These are phyloP conservation scores for Rotaria sp. DNA, from an alignment of 2,888 invertebrate species.

Conservation along the genomic window DNA sequence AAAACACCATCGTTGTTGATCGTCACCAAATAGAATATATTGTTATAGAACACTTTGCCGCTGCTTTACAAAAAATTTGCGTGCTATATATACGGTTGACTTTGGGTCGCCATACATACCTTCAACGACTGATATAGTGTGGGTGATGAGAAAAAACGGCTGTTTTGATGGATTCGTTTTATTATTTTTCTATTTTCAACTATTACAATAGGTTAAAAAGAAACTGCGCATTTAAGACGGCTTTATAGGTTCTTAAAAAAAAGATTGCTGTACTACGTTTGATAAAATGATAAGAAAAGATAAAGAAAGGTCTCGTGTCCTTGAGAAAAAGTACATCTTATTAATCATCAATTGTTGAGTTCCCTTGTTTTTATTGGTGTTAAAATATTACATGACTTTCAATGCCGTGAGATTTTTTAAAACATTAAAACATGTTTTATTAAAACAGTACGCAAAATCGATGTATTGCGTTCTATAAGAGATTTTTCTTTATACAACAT, in stretches of 20 bases:
- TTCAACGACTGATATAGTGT: background rate
- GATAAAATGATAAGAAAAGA: background rate
- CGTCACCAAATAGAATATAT: background rate
- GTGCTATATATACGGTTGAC: background rate
- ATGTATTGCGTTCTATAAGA: no score
- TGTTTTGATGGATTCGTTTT: background rate
- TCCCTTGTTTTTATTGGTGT: no score
- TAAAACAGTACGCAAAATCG: no score
- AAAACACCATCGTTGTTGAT: constrained; percentile 30
- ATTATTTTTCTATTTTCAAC: background rate
- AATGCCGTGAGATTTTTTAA: no score
- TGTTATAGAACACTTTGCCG: background rate
- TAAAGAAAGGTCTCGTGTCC: background rate
- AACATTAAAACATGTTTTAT: no score
- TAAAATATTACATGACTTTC: no score
- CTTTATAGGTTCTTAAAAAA: background rate
- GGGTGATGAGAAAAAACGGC: background rate
- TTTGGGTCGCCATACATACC: background rate
- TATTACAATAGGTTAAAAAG: background rate
- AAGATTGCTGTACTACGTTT: background rate
- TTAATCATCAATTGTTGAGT: no score
- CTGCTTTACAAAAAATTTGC: background rate
- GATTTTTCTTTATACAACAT: no score
- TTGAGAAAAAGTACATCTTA: background rate
- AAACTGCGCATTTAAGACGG: background rate